A percentile compares a stretch with the other conserved stretches of the same genome.
phyloP scores from a whole-genome alignment of 2,113 vertebrate genomes.

The Columbina picui region DNA sequence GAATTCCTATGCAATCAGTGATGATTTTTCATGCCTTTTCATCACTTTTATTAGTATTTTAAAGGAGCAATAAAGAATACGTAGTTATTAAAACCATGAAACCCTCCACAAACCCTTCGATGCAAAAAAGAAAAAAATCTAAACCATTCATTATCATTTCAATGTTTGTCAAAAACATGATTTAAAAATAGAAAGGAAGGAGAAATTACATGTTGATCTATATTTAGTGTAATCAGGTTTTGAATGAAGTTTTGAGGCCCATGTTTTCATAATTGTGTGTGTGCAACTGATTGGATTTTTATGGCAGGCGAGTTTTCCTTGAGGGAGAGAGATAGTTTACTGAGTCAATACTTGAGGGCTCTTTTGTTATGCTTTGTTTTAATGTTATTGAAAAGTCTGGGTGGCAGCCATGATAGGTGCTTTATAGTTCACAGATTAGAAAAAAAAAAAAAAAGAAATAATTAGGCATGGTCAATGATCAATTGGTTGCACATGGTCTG shows the following conservation, averaged over 20 bases:
- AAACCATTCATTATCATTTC: conserved; percentile 11
- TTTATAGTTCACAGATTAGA: conserved; percentile 37
- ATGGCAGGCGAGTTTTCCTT: conserved; percentile 50
- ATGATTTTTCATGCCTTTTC: conserved; percentile 67
- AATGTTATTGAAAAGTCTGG: conserved; percentile 50
- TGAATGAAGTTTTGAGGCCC: conserved; percentile 57
- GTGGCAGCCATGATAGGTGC: conserved; percentile 33
- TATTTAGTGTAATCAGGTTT: conserved; percentile 67
- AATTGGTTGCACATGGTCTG: conserved; percentile 31
- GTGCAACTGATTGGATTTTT: conserved; percentile 70
- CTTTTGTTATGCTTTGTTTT: conserved; percentile 60
- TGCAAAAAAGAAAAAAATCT: conserved; percentile 8
- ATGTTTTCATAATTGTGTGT: conserved; percentile 67
- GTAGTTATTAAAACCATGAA: conserved; percentile 49
- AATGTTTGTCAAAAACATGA: background rate
- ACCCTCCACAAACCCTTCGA: conserved; percentile 13
- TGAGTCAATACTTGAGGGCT: conserved; percentile 62
- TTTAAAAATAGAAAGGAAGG: conserved; percentile 57
- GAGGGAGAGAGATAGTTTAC: conserved; percentile 63
- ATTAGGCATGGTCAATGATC: background rate
- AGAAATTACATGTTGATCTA: conserved; percentile 50
- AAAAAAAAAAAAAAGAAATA: background rate
- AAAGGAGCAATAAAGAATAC: conserved; percentile 51
- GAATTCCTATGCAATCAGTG: conserved; percentile 56
- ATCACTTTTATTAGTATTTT: conserved; percentile 63